A percentile compares a stretch with the other conserved stretches of the same genome.
These are phyloP conservation scores for Malacoraja senta DNA, from an alignment of 2,797 vertebrate genomes.

Conservation along the genomic window DNA sequence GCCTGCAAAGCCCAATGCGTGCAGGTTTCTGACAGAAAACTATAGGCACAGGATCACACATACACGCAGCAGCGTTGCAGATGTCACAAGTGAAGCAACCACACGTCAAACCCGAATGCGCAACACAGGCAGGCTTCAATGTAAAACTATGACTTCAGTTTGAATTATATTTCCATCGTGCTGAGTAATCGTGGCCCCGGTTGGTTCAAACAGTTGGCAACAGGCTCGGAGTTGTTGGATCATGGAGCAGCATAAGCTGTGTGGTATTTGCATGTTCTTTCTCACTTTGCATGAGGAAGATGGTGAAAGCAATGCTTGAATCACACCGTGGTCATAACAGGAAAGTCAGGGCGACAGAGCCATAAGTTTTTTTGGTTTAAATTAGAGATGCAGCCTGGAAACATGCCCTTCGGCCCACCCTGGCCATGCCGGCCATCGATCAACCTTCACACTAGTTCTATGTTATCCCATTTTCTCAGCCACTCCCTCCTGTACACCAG, in stretches of 20 bases:
- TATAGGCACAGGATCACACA: not conserved
- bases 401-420: too few species aligned
- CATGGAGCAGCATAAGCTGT: not conserved
- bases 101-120: not conserved
- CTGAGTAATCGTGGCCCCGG: not conserved
- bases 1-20: not conserved
- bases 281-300: not conserved
- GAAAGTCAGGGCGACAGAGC: too few species aligned
- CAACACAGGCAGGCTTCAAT: not conserved
- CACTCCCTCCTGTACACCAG: too few species aligned
- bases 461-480: too few species aligned
- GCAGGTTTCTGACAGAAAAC: not conserved
- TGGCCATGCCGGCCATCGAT: too few species aligned
- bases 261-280: not conserved
- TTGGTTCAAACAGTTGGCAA: not conserved
- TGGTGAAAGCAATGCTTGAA: not conserved
- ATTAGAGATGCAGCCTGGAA: too few species aligned
- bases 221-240: not conserved
- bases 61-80: not conserved
- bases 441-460: too few species aligned
- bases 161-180: not conserved
- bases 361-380: too few species aligned
- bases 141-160: not conserved
- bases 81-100: not conserved
- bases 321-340: too few species aligned